Conservation (phyloP, 2,888 invertebrate species). For the Cenopis cana region DNA sequence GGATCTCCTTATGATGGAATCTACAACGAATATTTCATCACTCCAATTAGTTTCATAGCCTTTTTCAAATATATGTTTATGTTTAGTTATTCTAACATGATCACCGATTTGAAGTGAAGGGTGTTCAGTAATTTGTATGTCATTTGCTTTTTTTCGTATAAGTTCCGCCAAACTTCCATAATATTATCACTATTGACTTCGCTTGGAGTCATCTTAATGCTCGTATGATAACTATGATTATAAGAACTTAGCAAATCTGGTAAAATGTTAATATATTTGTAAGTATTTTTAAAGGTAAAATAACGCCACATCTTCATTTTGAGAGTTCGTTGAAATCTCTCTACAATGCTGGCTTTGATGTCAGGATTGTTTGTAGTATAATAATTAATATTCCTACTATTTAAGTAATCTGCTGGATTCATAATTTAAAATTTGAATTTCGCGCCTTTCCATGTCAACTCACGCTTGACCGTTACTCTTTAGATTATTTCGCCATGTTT, state of each 20-base stretch:
- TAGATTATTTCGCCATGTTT: no score
- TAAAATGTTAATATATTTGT: conserved; percentile 33
- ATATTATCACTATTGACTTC: conserved; percentile 51
- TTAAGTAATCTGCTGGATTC: no score
- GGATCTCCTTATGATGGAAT: conserved; percentile 44
- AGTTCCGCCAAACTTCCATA: conserved; percentile 46
- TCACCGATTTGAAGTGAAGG: conserved; percentile 44
- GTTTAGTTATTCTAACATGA: conserved; percentile 50
- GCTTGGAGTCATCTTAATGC: conserved; percentile 50
- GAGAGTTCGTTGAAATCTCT: conserved; percentile 52
- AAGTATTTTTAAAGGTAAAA: conserved; percentile 40
- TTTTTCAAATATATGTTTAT: conserved; percentile 52
- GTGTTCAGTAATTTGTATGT: neutral
- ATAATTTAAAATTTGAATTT: no score
- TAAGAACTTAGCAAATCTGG: conserved; percentile 31
- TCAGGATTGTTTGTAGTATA: conserved; percentile 50
- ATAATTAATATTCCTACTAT: conserved; percentile 46
- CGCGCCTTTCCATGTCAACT: no score
- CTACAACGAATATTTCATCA: conserved; percentile 52
- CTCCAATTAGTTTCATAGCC: conserved; percentile 55
- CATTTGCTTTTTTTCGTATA: conserved; percentile 33
- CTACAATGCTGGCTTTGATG: conserved; percentile 51
- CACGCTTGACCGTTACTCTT: no score
- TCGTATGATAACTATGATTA: conserved; percentile 49
- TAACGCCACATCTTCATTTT: conserved; percentile 52